Conservation (phyloP, 2,113 vertebrate species). For the Isichthys henryi region DNA sequence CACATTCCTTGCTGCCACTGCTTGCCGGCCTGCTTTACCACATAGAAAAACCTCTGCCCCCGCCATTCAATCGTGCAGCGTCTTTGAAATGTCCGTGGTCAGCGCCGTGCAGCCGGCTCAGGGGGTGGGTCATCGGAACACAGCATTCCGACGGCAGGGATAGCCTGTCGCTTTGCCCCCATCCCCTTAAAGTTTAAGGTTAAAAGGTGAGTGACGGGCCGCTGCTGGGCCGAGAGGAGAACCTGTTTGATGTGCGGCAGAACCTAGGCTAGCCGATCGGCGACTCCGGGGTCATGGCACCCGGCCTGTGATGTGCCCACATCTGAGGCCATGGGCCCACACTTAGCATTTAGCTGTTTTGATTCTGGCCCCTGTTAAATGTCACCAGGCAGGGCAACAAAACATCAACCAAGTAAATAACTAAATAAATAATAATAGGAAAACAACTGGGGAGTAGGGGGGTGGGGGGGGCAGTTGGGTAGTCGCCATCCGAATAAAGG, state of each 20-base stretch:
- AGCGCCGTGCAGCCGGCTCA: background rate
- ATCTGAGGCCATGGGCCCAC: constrained; percentile 47
- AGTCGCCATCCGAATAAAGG: constrained; percentile 82
- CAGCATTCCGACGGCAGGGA: background rate
- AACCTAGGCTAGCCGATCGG: constrained; percentile 49
- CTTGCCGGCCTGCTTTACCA: background rate
- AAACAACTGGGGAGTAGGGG: constrained; percentile 56
- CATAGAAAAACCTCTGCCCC: background rate
- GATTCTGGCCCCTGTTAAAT: constrained; percentile 57
- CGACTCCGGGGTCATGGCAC: constrained; percentile 34
- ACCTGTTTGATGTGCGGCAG: constrained; percentile 57
- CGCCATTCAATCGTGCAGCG: background rate
- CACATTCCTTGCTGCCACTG: background rate
- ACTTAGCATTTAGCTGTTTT: constrained; percentile 71
- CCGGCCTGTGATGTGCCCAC: constrained; percentile 49
- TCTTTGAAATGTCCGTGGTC: background rate
- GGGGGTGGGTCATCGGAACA: background rate
- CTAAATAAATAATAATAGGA: constrained; percentile 66
- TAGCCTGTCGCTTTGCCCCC: constrained; percentile 20
- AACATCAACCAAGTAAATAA: constrained; percentile 76
- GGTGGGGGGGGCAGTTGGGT: constrained; percentile 32
- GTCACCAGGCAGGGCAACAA: constrained; percentile 77
- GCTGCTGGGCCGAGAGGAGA: constrained; percentile 53
- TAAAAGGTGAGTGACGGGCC: constrained; percentile 37
- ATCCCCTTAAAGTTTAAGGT: constrained; percentile 35